Base-by-base conservation (phyloP, 2,113 vertebrate species). In the Geococcyx californianus region DNA sequence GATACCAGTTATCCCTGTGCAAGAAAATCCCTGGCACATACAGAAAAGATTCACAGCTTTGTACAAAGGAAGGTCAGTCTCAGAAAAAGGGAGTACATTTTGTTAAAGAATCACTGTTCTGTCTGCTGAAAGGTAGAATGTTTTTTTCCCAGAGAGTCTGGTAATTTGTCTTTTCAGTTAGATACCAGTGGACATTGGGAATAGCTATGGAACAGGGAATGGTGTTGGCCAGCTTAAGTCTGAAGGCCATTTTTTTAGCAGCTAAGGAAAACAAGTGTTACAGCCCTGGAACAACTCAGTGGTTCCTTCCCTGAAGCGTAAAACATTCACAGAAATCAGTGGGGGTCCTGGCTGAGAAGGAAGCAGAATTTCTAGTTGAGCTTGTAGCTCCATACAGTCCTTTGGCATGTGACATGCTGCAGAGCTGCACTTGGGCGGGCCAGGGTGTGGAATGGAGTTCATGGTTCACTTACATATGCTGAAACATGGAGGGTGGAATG, bases 181-280 rank as follows among this genome's bases (percentile, higher is more conserved):
- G 55, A 66, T 55, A 84, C 76, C 52, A 81, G 3, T 56, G 47
- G 90, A 92, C 12, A 24, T 24, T 40, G 47, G 64, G 76, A 72
- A 85, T 64, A 91, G 66, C 69, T 95, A 15, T 82, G 74, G 62
- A 93, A 79, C 79, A 60, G 70, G 34, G 40, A 16, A 67, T 94
- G 33, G 33, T 63, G 38, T 84, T 91, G 81, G 91, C 87, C 89
- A 68, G 84, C 52, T 29, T 38, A 66, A 78, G 52, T 84, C 44
- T 84, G 62, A 95, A 91, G 72, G 16, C 42, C 76, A 3, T 58
- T 59, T 92, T 56, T 95, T 89, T 73, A 93, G 36, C 62, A 72
- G 64, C 80, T 93, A 75, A 94, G 92, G 73, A 91, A 95, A 96
- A 84, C 86, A 93, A 75, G 60, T 94, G 94, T 92, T 92, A 93